These are phyloP conservation scores for Chaetura pelagica DNA, from an alignment of 2,113 vertebrate species.

Conservation along the genomic window DNA sequence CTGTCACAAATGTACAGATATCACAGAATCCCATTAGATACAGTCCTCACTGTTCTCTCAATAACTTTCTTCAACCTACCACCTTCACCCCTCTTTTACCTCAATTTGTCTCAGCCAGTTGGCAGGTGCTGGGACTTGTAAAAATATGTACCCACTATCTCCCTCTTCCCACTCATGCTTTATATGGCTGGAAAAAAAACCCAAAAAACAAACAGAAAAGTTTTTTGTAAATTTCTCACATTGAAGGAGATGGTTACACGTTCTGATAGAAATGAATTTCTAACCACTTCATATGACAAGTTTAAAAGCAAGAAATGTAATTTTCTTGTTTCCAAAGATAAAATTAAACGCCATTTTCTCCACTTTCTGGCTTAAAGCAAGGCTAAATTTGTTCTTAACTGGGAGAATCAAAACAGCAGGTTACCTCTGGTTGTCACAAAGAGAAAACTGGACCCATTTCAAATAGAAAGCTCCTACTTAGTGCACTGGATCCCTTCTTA, in stretches of 20 bases:
- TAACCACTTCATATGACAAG: not conserved
- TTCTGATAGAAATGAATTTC: not conserved
- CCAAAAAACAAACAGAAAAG: too few species aligned
- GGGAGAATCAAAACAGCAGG: not conserved
- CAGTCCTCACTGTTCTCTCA: not conserved
- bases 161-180: slow-evolving; percentile 22
- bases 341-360: not conserved
- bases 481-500: not conserved
- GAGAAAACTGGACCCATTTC: not conserved
- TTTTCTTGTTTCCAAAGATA: not conserved
- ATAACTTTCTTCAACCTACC: not conserved
- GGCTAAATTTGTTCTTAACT: not conserved
- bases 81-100: not conserved
- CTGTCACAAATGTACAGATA: not conserved
- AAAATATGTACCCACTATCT: not conserved
- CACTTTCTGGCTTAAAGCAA: not conserved
- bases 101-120: slow-evolving; percentile 18
- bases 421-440: not conserved
- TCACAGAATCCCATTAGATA: not conserved
- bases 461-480: not conserved
- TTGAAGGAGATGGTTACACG: not conserved
- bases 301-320: not conserved
- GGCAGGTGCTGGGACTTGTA: not conserved
- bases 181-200: not conserved
- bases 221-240: slow-evolving; percentile 1